A percentile compares a stretch with the other conserved stretches of the same genome.
Evolutionary conservation across 2,888 invertebrate species (phyloP).

Genomic region (Graphium colonna): DNA sequence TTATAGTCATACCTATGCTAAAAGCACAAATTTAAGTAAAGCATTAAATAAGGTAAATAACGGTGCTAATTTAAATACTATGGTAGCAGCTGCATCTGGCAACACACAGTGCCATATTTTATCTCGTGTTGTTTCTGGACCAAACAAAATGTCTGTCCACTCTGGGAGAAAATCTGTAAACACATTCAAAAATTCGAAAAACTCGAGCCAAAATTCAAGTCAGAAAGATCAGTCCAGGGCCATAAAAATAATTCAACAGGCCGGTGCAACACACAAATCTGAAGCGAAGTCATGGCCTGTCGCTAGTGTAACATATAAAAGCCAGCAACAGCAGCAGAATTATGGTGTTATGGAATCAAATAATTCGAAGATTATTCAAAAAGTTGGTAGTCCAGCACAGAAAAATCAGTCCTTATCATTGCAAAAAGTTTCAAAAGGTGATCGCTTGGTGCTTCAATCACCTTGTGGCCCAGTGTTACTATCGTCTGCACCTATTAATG

Average conservation of each 20-base stretch:
- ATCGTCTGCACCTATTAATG: constrained; percentile 63
- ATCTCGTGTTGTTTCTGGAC: constrained; percentile 71
- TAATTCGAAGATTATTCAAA: constrained; percentile 68
- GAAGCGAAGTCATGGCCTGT: constrained; percentile 68
- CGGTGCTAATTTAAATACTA: constrained; percentile 71
- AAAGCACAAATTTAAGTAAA: constrained; percentile 67
- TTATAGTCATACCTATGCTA: constrained; percentile 65
- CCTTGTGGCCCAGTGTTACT: constrained; percentile 69
- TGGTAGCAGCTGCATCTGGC: constrained; percentile 63
- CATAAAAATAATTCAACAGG: constrained; percentile 78
- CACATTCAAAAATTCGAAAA: constrained; percentile 63
- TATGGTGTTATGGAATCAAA: constrained; percentile 60
- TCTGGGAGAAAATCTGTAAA: constrained; percentile 67
- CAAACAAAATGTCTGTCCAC: constrained; percentile 73
- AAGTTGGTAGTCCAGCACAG: constrained; percentile 68
- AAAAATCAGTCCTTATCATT: constrained; percentile 53
- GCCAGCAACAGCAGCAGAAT: constrained; percentile 41
- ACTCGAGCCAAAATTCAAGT: constrained; percentile 46
- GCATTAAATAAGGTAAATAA: constrained; percentile 66
- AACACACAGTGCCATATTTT: constrained; percentile 71
- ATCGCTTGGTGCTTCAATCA: constrained; percentile 66
- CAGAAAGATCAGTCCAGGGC: constrained; percentile 67
- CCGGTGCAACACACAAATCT: constrained; percentile 60
- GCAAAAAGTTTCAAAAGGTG: constrained; percentile 63
- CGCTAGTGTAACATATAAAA: constrained; percentile 63